Evolutionary conservation across 2,797 vertebrate species (phyloP).

Genomic region (Mico argentatus): DNA sequence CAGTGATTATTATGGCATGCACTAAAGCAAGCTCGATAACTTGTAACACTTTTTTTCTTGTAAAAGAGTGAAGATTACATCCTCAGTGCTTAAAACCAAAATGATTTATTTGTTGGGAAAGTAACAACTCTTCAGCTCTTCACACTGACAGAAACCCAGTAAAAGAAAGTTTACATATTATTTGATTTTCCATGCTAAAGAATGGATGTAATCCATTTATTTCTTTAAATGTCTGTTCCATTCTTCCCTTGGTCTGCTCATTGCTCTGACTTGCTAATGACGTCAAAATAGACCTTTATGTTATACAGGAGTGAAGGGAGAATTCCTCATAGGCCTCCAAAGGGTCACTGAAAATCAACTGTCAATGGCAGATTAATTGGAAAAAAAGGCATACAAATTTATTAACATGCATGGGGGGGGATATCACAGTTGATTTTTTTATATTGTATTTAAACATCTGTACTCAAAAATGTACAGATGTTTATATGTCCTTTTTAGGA

Average conservation of each 20-base stretch:
- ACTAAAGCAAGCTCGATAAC: background rate
- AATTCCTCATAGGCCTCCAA: background rate
- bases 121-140: background rate
- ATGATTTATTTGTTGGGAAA: background rate
- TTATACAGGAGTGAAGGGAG: background rate
- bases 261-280: background rate
- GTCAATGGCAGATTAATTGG: background rate
- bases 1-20: background rate
- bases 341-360: background rate
- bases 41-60: background rate
- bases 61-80: background rate
- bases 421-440: background rate
- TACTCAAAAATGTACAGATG: background rate
- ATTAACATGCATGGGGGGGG: background rate
- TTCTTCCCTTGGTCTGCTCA: background rate
- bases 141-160: background rate
- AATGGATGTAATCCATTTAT: background rate
- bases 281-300: background rate
- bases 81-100: background rate
- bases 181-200: background rate
- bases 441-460: too few relatives aligned
- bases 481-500: background rate
- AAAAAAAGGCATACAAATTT: background rate
- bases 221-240: background rate
- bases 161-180: background rate